A percentile compares a stretch with the other conserved stretches of the same genome.
Evolutionary conservation across 2,888 invertebrate species (phyloP).

Genomic region (Caenorhabditis imperialis): DNA sequence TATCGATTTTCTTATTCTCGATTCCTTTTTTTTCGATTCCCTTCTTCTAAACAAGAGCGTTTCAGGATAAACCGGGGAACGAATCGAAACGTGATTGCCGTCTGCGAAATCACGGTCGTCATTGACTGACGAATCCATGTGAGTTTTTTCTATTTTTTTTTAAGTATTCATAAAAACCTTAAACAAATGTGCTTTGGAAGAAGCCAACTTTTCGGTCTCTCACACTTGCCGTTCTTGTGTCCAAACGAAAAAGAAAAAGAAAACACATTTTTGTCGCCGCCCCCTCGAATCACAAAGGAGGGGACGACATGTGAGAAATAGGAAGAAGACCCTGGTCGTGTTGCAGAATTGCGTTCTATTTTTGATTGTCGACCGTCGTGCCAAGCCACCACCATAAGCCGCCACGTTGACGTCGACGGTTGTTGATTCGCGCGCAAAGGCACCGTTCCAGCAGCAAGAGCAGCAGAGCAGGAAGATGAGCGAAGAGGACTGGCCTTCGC

Average conservation of each 20-base stretch:
- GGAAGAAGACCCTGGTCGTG: conserved; percentile 5
- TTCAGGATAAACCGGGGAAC: conserved; percentile 45
- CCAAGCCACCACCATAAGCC: conserved; percentile 16
- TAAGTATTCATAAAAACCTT: too few species aligned
- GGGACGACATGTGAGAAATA: not conserved
- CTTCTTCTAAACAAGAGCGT: not conserved
- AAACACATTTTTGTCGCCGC: too few species aligned
- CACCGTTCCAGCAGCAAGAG: conserved; percentile 37
- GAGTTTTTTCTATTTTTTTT: not conserved
- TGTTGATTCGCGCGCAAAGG: conserved; percentile 45
- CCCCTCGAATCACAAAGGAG: not conserved
- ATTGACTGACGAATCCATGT: conserved; percentile 16
- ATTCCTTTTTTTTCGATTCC: not conserved
- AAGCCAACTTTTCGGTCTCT: too few species aligned
- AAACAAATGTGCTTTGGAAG: too few species aligned
- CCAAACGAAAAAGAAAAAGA: too few species aligned
- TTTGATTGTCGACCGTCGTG: conserved; percentile 23
- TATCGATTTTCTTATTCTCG: conserved; percentile 1
- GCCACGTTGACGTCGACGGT: conserved; percentile 53
- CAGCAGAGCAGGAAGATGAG: conserved; percentile 59
- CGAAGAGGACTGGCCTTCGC: conserved; percentile 78
- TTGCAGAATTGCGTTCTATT: not conserved
- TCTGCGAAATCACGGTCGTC: conserved; percentile 14
- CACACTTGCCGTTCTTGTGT: too few species aligned
- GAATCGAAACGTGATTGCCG: conserved; percentile 29